Evolutionary conservation across 2,113 vertebrate species (phyloP).

Genomic region (Mesitornis unicolor): DNA sequence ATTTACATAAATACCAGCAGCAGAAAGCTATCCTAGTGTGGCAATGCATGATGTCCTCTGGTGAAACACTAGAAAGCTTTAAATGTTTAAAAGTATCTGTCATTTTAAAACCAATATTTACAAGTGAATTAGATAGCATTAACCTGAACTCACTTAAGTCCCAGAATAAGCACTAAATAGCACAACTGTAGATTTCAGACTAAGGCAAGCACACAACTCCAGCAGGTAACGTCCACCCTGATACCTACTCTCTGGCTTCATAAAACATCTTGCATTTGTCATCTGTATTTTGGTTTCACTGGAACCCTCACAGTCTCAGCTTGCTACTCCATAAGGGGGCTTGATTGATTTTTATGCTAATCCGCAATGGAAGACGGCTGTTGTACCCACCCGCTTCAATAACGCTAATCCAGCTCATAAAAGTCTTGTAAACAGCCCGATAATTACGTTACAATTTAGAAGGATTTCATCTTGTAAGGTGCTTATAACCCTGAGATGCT

Average conservation of each 20-base stretch:
- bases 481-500: background rate
- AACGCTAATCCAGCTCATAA: background rate
- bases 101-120: background rate
- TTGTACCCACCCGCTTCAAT: background rate
- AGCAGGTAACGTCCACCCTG: background rate
- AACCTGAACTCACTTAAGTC: background rate
- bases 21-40: background rate
- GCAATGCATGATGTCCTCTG: background rate
- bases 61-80: background rate
- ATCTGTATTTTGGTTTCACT: background rate
- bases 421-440: background rate
- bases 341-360: conserved; percentile 42
- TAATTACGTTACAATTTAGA: background rate
- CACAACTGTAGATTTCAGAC: background rate
- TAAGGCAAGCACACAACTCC: fast-evolving
- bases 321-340: background rate
- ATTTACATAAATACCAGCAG: fast-evolving
- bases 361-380: conserved; percentile 34
- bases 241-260: background rate
- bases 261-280: background rate
- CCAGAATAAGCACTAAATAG: background rate
- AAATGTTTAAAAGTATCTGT: background rate
- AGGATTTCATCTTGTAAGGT: background rate
- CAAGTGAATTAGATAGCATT: background rate
- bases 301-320: background rate